Percentiles rank a stretch among this genome's conserved stretches.
phyloP scores from a whole-genome alignment of 2,113 vertebrate species.

The Macrotis lagotis region DNA sequence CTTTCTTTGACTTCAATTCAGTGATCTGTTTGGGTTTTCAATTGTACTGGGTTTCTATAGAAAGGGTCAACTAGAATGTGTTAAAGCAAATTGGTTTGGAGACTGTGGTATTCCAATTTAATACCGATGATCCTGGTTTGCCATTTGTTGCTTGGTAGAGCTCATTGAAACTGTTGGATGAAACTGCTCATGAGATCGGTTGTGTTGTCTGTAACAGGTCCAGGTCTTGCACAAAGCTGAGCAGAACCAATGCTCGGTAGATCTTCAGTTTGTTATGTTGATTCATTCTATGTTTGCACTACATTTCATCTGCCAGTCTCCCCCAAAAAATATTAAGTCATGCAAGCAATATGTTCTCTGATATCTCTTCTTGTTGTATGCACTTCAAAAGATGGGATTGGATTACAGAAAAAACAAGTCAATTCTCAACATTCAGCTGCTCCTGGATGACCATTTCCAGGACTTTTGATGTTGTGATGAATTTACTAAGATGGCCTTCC shows the following conservation, averaged over 20 bases:
- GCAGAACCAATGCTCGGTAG: neutral
- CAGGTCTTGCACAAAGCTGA: neutral
- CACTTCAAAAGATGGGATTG: constrained; percentile 20
- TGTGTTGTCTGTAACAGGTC: neutral
- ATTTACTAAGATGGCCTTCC: constrained; percentile 32
- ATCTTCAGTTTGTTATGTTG: neutral
- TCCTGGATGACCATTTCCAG: neutral
- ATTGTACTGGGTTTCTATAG: too few relatives aligned
- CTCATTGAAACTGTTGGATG: neutral
- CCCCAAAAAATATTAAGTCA: constrained; percentile 20
- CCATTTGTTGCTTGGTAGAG: neutral
- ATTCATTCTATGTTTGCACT: neutral
- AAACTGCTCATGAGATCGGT: constrained; percentile 3
- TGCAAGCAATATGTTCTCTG: neutral
- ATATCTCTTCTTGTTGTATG: neutral
- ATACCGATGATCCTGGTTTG: neutral
- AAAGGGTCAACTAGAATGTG: constrained; percentile 21
- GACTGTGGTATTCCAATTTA: neutral
- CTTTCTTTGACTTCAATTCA: neutral
- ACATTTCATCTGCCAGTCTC: constrained; percentile 6
- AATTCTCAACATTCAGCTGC: neutral
- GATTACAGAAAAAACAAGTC: constrained; percentile 3
- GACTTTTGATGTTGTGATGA: neutral
- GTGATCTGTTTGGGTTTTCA: constrained; percentile 10
- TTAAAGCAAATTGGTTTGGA: neutral